A percentile compares a stretch with the other conserved stretches of the same genome.
Evolutionary conservation across 2,888 invertebrate genomes (phyloP).

Genomic region (Eretmocerus hayati): DNA sequence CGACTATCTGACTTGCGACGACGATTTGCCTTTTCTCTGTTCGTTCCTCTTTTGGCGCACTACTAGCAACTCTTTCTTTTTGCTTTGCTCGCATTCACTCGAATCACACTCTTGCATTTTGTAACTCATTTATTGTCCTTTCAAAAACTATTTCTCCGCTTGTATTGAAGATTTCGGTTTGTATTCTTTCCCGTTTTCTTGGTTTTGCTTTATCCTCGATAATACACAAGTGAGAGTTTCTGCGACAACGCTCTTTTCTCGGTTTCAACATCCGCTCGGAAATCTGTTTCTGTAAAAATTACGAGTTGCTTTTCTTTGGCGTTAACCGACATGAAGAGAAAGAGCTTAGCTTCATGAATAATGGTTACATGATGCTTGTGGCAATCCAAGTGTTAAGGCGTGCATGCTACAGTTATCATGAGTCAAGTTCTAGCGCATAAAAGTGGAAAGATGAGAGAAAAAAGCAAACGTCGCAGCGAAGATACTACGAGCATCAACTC

Average conservation of each 20-base stretch:
- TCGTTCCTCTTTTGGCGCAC: too few relatives aligned
- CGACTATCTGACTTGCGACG: too few relatives aligned
- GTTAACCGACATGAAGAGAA: conserved; percentile 34
- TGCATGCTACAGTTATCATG: conserved; percentile 25
- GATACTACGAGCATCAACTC: conserved; percentile 6
- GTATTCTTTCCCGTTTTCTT: conserved; percentile 6
- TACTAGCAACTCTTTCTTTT: conserved; percentile 18
- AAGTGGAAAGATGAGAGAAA: conserved; percentile 1
- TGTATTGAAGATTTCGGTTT: conserved; percentile 9
- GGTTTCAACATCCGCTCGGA: conserved; percentile 41
- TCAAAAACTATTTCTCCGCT: conserved; percentile 23
- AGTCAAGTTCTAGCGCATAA: conserved; percentile 19
- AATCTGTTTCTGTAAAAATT: conserved; percentile 43
- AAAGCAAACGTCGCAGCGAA: conserved; percentile 7
- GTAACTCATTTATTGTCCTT: conserved; percentile 20
- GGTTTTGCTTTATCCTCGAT: conserved; percentile 31
- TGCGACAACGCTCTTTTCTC: too few relatives aligned
- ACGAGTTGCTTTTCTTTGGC: conserved; percentile 34
- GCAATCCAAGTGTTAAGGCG: conserved; percentile 19
- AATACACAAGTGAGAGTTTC: conserved; percentile 16
- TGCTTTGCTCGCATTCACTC: conserved; percentile 22
- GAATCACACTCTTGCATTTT: conserved; percentile 1
- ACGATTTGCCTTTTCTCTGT: too few relatives aligned
- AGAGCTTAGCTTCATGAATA: conserved; percentile 25
- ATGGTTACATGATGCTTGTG: conserved; percentile 3